Conservation (phyloP, 2,888 invertebrate species). For the Allophyes oxyacanthae region DNA sequence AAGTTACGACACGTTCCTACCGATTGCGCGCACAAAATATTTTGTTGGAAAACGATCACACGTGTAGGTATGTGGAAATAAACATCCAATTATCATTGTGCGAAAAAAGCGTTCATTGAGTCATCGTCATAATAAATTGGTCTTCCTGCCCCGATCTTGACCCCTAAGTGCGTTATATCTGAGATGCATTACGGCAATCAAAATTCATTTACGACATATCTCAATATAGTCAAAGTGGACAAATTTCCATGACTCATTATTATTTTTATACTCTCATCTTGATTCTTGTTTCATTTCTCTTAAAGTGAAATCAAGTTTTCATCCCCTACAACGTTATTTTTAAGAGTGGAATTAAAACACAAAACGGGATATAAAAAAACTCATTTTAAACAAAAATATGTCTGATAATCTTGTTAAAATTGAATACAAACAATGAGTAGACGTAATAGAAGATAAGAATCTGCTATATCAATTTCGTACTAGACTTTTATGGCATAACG, state of each 20-base stretch:
- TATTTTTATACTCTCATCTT: no score
- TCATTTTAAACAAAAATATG: constrained; percentile 38
- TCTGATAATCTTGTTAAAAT: constrained; percentile 45
- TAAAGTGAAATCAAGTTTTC: no score
- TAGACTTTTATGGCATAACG: constrained; percentile 10
- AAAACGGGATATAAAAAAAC: constrained; percentile 26
- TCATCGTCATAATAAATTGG: constrained; percentile 47
- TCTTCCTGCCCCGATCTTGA: constrained; percentile 41
- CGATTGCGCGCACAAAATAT: constrained; percentile 28
- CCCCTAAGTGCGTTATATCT: constrained; percentile 42
- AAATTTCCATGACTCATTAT: background rate
- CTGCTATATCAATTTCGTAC: constrained; percentile 48
- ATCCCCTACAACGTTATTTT: constrained; percentile 1
- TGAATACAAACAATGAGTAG: constrained; percentile 46
- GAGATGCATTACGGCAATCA: constrained; percentile 18
- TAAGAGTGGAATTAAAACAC: constrained; percentile 4
- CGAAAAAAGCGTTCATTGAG: constrained; percentile 43
- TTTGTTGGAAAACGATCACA: constrained; percentile 36
- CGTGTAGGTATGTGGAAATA: constrained; percentile 36
- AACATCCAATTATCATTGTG: constrained; percentile 50
- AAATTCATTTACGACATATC: constrained; percentile 12
- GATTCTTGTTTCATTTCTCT: no score
- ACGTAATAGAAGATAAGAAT: constrained; percentile 45
- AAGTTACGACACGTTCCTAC: constrained; percentile 35
- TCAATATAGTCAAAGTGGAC: background rate